Percentiles rank a stretch among this genome's conserved stretches.
These are phyloP conservation scores for Acrocephalus kingi DNA, from an alignment of 2,113 vertebrate genomes.

Conservation along the genomic window DNA sequence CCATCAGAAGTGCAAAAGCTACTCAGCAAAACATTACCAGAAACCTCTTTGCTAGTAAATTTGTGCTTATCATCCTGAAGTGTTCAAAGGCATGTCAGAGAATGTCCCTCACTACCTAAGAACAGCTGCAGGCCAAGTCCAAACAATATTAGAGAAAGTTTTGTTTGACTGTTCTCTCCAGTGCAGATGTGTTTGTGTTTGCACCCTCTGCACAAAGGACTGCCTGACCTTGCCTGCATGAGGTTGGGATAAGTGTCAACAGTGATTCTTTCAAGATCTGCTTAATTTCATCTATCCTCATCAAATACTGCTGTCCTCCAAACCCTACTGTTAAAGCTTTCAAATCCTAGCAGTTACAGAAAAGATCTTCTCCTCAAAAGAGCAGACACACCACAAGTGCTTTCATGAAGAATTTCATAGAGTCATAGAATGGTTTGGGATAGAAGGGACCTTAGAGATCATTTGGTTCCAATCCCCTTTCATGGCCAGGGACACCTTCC, in stretches of 20 bases:
- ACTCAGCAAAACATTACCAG: neutral
- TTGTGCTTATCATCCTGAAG: neutral
- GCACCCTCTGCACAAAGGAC: neutral
- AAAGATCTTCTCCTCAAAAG: neutral
- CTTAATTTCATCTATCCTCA: neutral
- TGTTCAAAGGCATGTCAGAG: rapidly evolving
- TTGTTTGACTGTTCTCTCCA: neutral
- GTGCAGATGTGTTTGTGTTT: neutral
- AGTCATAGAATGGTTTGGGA: neutral
- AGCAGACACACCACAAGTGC: neutral
- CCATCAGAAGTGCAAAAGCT: neutral
- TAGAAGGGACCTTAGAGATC: neutral
- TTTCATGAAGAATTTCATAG: neutral
- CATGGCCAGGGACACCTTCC: neutral
- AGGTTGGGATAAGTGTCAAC: neutral
- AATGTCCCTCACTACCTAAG: neutral
- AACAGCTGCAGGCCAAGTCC: neutral
- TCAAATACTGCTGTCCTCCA: neutral
- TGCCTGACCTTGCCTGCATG: neutral
- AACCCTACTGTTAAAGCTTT: neutral
- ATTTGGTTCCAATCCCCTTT: neutral
- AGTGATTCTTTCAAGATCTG: neutral
- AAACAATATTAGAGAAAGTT: neutral
- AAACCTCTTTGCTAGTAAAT: neutral
- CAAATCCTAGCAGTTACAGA: neutral